phyloP scores from a whole-genome alignment of 2,113 vertebrate species.

The Dipodomys merriami region DNA sequence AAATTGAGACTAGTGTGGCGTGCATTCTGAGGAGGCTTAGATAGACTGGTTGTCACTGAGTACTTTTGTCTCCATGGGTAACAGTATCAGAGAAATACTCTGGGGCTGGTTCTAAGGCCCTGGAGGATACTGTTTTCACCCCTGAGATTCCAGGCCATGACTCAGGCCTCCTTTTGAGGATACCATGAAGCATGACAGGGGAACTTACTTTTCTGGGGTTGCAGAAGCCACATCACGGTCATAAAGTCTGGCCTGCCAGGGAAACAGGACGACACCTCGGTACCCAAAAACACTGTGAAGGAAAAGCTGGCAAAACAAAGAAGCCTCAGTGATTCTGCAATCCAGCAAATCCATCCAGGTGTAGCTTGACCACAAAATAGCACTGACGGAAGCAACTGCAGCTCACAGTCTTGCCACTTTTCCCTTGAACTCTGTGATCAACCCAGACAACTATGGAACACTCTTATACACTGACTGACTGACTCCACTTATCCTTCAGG shows the following conservation, averaged over 20 bases:
- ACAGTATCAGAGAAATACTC: neutral
- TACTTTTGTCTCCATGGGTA: constrained; percentile 11
- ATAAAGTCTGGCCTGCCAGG: constrained; percentile 98
- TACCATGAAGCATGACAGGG: neutral
- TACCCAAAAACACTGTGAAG: constrained; percentile 99
- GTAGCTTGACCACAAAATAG: neutral
- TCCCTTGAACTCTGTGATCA: neutral
- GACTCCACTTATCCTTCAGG: neutral
- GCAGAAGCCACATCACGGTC: constrained; percentile 95
- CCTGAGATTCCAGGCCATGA: neutral
- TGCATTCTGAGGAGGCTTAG: neutral
- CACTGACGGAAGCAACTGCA: too few species aligned
- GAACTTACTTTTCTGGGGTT: constrained; percentile 92
- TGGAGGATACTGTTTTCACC: neutral
- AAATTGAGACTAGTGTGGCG: neutral
- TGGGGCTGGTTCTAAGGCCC: neutral
- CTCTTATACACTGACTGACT: neutral
- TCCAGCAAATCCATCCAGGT: neutral
- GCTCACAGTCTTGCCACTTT: neutral
- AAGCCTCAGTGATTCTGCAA: neutral
- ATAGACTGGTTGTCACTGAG: constrained; percentile 12
- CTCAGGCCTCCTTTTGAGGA: neutral
- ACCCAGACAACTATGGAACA: neutral
- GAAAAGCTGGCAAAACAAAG: constrained; percentile 90
- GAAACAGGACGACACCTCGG: constrained; percentile 96